Base-by-base conservation (phyloP, 2,888 invertebrate species). In the Platerodrilus igneus region DNA sequence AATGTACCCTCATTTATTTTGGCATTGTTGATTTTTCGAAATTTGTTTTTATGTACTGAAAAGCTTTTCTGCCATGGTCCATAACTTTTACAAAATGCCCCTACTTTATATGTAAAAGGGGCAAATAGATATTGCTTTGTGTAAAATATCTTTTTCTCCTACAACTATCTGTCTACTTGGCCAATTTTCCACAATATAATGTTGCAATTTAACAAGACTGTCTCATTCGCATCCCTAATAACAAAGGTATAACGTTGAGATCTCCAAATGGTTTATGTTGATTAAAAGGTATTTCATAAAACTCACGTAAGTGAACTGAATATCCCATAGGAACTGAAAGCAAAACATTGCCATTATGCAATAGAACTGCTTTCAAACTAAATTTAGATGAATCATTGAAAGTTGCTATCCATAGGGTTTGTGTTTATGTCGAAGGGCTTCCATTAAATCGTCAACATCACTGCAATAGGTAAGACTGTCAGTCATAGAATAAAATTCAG, bases 1-100 rank as follows among this genome's bases (percentile, higher is more conserved):
- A 48, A 48, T 16, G 40, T 34, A n/a, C 34, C 31, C 17, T 46
- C 41, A 19, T 47, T 40, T 11, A 48, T 17, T 27, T 44, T 41
- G 5, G 41, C 44, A 15, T 42, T 38, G 16, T 33, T 48, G n/a
- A 45, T 18, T 23, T 23, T 32, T 9, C 40, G 29, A 19, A 44
- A 37, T 40, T 37, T 44, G 6, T 34, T 14, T 41, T 38, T 18
- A 27, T 20, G 13, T 31, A 47, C 15, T 13, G 16, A 34, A 30
- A 47, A 23, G 16, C 36, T 37, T 29, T 18, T 10, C 36, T 29
- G 14, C 19, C 22, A 11, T 35, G 13, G 10, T 38, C 29, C 27
- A 46, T 35, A 7, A 15, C 32, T 30, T 45, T 41, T 3, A 32
- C 31, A 35, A 45, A 43, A 25, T 44, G 20, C 15, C 6, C 33